These are phyloP conservation scores for Yponomeuta sedellus DNA, from an alignment of 2,888 invertebrate genomes.

Conservation along the genomic window DNA sequence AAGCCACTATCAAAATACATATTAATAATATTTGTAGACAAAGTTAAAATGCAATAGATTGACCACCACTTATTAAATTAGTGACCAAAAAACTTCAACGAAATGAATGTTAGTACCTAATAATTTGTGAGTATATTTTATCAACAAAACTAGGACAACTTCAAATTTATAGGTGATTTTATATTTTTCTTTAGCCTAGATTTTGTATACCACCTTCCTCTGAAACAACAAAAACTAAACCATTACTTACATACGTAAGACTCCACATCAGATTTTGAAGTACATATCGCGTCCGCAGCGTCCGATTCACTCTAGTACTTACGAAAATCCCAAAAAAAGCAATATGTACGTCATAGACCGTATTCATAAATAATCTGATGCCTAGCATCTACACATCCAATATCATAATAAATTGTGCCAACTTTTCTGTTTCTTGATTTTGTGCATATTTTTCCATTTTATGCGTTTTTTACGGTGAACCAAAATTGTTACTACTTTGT, in stretches of 20 bases:
- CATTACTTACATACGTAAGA: too few species aligned
- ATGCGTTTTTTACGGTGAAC: not conserved
- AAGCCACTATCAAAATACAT: constrained; percentile 11
- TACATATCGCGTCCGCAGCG: not conserved
- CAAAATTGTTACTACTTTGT: not conserved
- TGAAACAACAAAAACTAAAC: too few species aligned
- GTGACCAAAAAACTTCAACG: not conserved
- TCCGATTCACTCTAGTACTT: not conserved
- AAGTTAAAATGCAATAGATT: not conserved
- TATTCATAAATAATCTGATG: not conserved
- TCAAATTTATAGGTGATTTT: not conserved
- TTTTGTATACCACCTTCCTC: too few species aligned
- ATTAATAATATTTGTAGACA: constrained; percentile 13
- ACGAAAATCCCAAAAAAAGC: not conserved
- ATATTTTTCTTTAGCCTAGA: not conserved
- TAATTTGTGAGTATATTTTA: not conserved
- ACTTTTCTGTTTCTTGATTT: not conserved
- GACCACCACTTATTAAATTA: not conserved
- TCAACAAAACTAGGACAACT: not conserved
- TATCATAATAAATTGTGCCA: not conserved
- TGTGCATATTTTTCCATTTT: not conserved
- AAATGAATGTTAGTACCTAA: not conserved
- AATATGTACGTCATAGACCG: not conserved
- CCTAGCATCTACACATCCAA: constrained; percentile 1
- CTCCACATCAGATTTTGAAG: not conserved